These are phyloP conservation scores for Drosophila hydei DNA, from an alignment of 1,140 invertebrate genomes.

Conservation along the genomic window DNA sequence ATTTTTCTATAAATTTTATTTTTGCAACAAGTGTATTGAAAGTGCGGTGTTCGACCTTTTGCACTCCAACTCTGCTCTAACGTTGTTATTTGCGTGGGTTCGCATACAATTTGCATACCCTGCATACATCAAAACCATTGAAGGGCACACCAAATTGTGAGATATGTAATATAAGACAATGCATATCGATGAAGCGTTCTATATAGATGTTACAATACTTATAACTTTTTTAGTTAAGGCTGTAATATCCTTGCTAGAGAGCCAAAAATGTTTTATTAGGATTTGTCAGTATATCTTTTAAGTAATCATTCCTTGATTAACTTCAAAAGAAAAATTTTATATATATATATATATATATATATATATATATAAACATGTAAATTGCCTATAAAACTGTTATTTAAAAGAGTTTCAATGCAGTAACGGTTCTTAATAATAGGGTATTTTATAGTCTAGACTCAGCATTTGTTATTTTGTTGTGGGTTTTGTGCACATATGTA, in stretches of 20 bases:
- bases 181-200: neutral
- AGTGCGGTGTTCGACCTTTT: neutral
- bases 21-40: neutral
- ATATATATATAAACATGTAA: no score
- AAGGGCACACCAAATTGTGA: neutral
- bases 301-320: no score
- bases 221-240: no score
- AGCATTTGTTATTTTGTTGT: neutral
- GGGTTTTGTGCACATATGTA: neutral
- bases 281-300: no score
- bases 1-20: neutral
- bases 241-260: no score
- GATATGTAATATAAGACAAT: neutral
- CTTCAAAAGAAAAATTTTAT: no score
- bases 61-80: neutral
- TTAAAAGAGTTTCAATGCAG: no score
- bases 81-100: conserved; percentile 22
- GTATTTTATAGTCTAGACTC: neutral
- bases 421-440: neutral
- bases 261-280: no score
- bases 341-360: no score
- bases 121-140: neutral
- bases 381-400: no score
- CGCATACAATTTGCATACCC: conserved; percentile 17
- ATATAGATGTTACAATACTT: no score